Percentiles rank a stretch among this genome's conserved stretches.
Evolutionary conservation across 2,113 vertebrate genomes (phyloP).

Genomic region (Rhinoderma darwinii): DNA sequence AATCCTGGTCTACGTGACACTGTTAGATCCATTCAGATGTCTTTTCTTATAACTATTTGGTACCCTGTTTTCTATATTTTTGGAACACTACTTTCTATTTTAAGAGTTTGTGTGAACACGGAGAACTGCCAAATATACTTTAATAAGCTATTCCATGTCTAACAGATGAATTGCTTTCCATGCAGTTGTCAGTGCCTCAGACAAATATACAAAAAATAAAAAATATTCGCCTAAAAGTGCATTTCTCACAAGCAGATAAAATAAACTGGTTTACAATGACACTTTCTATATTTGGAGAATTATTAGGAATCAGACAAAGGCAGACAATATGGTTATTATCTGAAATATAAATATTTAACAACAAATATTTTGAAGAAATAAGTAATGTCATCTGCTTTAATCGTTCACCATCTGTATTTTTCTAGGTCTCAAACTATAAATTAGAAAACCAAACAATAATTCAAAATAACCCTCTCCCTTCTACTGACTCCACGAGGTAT

Average conservation of each 20-base stretch:
- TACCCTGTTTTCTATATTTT: not conserved
- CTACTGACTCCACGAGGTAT: not conserved
- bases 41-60: too few species aligned
- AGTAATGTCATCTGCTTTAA: not conserved
- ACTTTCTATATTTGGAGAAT: conserved; percentile 44
- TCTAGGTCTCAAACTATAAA: not conserved
- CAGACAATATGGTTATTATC: conserved; percentile 28
- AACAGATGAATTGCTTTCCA: conserved; percentile 63
- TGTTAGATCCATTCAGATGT: too few species aligned
- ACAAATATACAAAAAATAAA: conserved; percentile 16
- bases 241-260: conserved; percentile 5
- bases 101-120: conserved; percentile 68
- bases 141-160: conserved; percentile 65
- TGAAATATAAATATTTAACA: conserved; percentile 42
- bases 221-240: not conserved
- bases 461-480: not conserved
- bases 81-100: conserved; percentile 65
- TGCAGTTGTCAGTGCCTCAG: conserved; percentile 50
- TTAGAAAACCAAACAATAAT: not conserved
- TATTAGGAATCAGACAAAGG: not conserved
- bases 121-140: conserved; percentile 63
- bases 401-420: not conserved
- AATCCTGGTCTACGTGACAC: not conserved
- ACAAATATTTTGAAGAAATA: not conserved
- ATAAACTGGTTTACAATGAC: conserved; percentile 34